Evolutionary conservation across 2,113 vertebrate genomes (phyloP).

Genomic region (Osmerus eperlanus): DNA sequence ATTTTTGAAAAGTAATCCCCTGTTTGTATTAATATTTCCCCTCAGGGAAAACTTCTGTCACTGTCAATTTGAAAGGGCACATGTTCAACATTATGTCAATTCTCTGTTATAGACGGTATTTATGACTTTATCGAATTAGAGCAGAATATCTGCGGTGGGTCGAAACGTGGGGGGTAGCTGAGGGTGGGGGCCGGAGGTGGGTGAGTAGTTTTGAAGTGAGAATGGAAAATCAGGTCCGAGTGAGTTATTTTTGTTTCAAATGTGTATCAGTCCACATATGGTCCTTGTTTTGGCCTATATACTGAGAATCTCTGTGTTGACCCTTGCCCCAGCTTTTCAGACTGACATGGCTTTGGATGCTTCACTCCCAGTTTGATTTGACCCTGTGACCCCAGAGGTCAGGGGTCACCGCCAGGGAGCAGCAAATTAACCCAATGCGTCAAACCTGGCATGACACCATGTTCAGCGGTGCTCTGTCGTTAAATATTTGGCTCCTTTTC

Average conservation of each 20-base stretch:
- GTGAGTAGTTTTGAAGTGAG: conserved; percentile 27
- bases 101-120: conserved; percentile 58
- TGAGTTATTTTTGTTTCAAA: conserved; percentile 71
- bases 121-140: conserved; percentile 71
- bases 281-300: conserved; percentile 74
- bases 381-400: conserved; percentile 66
- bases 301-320: conserved; percentile 64
- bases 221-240: conserved; percentile 49
- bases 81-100: conserved; percentile 65
- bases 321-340: conserved; percentile 71
- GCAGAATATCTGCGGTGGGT: conserved; percentile 65
- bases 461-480: conserved; percentile 58
- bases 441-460: conserved; percentile 77
- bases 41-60: conserved; percentile 75
- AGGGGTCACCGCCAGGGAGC: conserved; percentile 71
- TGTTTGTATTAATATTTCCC: conserved; percentile 74
- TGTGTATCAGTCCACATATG: conserved; percentile 73
- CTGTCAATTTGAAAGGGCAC: conserved; percentile 65
- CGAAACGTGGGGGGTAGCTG: conserved; percentile 17
- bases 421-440: conserved; percentile 83
- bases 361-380: conserved; percentile 63
- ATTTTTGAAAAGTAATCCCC: conserved; percentile 68
- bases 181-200: conserved; percentile 8
- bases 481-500: conserved; percentile 49
- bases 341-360: conserved; percentile 76